Conservation (phyloP, 2,113 vertebrate genomes). For the Cyanocitta stelleri region DNA sequence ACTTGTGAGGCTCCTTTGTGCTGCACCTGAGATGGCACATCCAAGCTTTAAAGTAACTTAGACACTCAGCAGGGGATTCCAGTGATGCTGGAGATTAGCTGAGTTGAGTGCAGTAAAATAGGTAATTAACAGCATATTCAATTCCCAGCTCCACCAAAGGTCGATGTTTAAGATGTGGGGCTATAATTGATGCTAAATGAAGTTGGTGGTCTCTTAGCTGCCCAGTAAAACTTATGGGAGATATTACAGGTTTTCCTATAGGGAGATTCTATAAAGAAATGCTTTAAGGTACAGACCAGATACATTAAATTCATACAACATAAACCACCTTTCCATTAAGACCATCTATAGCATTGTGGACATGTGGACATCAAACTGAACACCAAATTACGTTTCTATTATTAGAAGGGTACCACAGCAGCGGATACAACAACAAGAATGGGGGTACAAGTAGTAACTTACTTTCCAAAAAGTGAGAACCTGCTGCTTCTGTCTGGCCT, state of each 20-base stretch:
- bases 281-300: neutral
- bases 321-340: neutral
- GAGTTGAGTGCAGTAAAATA: slow-evolving; percentile 11
- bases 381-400: neutral
- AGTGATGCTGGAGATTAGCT: slow-evolving; percentile 13
- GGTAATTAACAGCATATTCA: slow-evolving; percentile 39
- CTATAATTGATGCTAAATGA: slow-evolving; percentile 23
- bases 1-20: slow-evolving; percentile 11
- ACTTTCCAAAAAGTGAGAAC: slow-evolving; percentile 73
- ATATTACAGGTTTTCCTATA: neutral
- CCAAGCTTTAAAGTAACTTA: slow-evolving; percentile 23
- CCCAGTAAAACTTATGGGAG: neutral
- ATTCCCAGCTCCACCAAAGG: slow-evolving; percentile 11
- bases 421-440: neutral
- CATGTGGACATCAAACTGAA: neutral
- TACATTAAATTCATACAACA: neutral
- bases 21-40: neutral
- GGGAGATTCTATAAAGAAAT: neutral
- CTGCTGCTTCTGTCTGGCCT: slow-evolving; percentile 81
- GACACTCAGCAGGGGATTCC: slow-evolving; percentile 37
- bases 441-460: neutral
- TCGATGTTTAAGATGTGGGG: neutral
- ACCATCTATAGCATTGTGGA: neutral
- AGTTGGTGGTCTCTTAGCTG: slow-evolving; percentile 1
- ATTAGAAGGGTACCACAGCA: neutral